Percentiles rank a stretch among this genome's conserved stretches.
phyloP scores from a whole-genome alignment of 2,797 vertebrate genomes.

The Ambastaia sidthimunki region DNA sequence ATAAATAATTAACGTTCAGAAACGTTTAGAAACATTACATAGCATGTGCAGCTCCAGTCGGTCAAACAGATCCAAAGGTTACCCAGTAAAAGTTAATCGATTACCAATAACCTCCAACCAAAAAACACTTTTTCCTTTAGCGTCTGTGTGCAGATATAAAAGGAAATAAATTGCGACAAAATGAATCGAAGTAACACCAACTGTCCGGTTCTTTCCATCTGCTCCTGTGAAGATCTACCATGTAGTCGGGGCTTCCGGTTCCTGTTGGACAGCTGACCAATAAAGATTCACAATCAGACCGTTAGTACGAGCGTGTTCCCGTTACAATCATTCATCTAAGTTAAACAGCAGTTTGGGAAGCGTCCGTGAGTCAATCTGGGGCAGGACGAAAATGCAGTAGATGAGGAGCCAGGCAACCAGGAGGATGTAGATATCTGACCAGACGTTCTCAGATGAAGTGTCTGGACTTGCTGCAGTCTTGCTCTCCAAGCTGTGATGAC shows the following conservation, averaged over 20 bases:
- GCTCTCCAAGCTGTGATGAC: slow-evolving; percentile 48
- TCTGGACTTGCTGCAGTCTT: slow-evolving; percentile 39
- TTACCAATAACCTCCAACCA: slow-evolving; percentile 5
- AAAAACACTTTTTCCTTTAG: slow-evolving; percentile 10
- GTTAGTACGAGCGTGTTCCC: slow-evolving; percentile 4
- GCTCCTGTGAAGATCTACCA: background rate
- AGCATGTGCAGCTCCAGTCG: slow-evolving; percentile 29
- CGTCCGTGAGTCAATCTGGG: slow-evolving; percentile 84
- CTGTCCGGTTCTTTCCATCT: background rate
- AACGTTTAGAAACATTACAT: background rate
- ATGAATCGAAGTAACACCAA: background rate
- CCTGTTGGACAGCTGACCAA: background rate
- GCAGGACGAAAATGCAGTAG: slow-evolving; percentile 90
- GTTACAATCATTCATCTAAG: slow-evolving; percentile 64
- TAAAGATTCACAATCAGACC: slow-evolving; percentile 1
- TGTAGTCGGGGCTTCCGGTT: background rate
- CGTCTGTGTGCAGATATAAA: slow-evolving; percentile 23
- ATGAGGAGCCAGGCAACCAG: slow-evolving; percentile 90
- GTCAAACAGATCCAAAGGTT: slow-evolving; percentile 13
- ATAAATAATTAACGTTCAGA: slow-evolving; percentile 36
- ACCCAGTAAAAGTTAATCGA: slow-evolving; percentile 26
- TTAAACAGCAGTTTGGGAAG: slow-evolving; percentile 75
- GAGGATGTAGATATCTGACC: slow-evolving; percentile 82
- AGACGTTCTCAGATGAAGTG: slow-evolving; percentile 18
- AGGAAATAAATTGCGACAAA: slow-evolving; percentile 30